phyloP scores from a whole-genome alignment of 2,888 invertebrate genomes.

The Eristalinus sepulchralis region DNA sequence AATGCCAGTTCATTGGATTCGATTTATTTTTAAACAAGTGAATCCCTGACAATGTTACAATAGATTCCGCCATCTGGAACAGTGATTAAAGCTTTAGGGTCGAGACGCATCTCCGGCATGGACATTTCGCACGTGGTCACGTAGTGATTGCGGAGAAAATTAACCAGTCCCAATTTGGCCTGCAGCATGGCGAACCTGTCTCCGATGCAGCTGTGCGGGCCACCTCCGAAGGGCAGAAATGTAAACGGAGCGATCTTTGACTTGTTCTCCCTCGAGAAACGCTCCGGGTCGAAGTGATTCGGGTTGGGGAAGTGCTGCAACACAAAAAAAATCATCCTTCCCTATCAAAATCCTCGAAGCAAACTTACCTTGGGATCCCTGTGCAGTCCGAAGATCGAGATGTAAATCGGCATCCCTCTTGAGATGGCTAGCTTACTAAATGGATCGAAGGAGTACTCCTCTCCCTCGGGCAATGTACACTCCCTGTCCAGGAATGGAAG shows the following conservation, averaged over 20 bases:
- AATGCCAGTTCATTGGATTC: no score
- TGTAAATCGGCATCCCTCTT: constrained; percentile 78
- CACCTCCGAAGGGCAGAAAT: constrained; percentile 80
- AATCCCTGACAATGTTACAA: constrained; percentile 77
- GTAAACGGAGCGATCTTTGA: constrained; percentile 77
- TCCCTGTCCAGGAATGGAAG: constrained; percentile 80
- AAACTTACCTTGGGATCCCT: constrained; percentile 77
- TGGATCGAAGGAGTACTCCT: constrained; percentile 76
- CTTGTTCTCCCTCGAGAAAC: constrained; percentile 78
- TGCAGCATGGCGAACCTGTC: constrained; percentile 79
- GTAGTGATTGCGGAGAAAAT: constrained; percentile 78
- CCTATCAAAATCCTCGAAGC: neutral
- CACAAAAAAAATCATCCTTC: neutral
- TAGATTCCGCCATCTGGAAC: constrained; percentile 79
- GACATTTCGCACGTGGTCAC: constrained; percentile 76
- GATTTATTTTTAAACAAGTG: constrained; percentile 66
- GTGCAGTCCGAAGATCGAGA: constrained; percentile 79
- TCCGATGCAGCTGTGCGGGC: constrained; percentile 80
- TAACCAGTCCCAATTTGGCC: constrained; percentile 79
- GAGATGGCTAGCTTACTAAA: constrained; percentile 75
- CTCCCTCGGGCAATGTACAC: constrained; percentile 74
- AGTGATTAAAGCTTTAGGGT: constrained; percentile 77
- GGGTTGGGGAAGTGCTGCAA: constrained; percentile 79
- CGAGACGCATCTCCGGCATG: constrained; percentile 75
- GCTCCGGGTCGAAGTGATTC: constrained; percentile 78